These are phyloP conservation scores for Otolemur garnettii DNA, from an alignment of 2,113 vertebrate genomes.

Conservation along the genomic window DNA sequence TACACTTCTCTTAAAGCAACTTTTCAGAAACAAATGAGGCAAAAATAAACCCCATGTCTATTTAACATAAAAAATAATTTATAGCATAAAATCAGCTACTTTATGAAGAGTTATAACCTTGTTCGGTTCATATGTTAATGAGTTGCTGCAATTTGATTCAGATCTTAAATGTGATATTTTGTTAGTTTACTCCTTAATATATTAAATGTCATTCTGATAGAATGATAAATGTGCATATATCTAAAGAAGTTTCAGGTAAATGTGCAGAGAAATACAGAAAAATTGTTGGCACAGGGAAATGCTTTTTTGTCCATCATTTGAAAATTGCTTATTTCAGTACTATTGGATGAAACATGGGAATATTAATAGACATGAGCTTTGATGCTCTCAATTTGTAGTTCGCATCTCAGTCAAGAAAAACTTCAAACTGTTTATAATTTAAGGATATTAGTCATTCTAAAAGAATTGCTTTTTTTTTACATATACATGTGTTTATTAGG, in stretches of 20 bases:
- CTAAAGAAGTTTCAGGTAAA: slow-evolving; percentile 77
- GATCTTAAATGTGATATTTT: slow-evolving; percentile 74
- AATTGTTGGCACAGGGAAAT: slow-evolving; percentile 73
- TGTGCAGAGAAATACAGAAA: slow-evolving; percentile 78
- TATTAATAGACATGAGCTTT: slow-evolving; percentile 69
- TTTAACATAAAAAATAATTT: slow-evolving; percentile 71
- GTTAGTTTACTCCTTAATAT: slow-evolving; percentile 65
- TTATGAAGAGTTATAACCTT: slow-evolving; percentile 67
- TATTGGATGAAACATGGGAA: slow-evolving; percentile 63
- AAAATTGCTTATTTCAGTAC: slow-evolving; percentile 79
- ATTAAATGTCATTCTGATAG: slow-evolving; percentile 79
- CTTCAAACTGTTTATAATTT: slow-evolving; percentile 66
- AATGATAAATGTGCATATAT: slow-evolving; percentile 78
- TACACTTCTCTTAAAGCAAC: slow-evolving; percentile 68
- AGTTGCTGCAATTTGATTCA: slow-evolving; percentile 72
- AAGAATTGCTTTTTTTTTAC: slow-evolving; percentile 15
- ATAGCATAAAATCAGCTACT: slow-evolving; percentile 61
- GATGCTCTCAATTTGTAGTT: slow-evolving; percentile 62
- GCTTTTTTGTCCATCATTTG: slow-evolving; percentile 60
- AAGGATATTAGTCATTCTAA: slow-evolving; percentile 42
- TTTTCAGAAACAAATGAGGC: slow-evolving; percentile 61
- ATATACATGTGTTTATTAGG: too few relatives aligned
- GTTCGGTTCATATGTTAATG: slow-evolving; percentile 62
- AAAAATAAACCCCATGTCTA: neutral
- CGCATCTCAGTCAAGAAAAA: slow-evolving; percentile 55